phyloP scores from a whole-genome alignment of 2,888 invertebrate species.

The Athalia rosae region DNA sequence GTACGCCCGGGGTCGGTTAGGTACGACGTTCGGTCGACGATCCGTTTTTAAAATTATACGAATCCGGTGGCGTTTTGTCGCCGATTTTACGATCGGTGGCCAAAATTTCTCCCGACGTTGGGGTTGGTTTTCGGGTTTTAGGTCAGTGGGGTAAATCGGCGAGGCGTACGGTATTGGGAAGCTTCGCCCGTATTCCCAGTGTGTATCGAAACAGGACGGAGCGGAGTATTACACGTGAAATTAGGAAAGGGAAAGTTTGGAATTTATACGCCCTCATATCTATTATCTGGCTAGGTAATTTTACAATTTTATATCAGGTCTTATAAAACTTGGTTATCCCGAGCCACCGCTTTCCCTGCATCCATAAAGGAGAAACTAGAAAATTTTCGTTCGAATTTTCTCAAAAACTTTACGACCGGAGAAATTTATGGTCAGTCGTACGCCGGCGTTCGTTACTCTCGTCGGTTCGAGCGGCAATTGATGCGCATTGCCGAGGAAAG shows the following conservation, averaged over 20 bases:
- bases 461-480: background rate
- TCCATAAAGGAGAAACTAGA: slow-evolving; percentile 46
- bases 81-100: slow-evolving; percentile 37
- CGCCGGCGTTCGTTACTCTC: slow-evolving; percentile 52
- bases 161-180: background rate
- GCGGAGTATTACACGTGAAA: too few species aligned
- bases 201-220: slow-evolving; percentile 28
- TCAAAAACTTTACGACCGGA: slow-evolving; percentile 53
- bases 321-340: slow-evolving; percentile 58
- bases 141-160: slow-evolving; percentile 61
- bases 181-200: background rate
- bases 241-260: slow-evolving; percentile 55
- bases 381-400: slow-evolving; percentile 48
- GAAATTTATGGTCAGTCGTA: slow-evolving; percentile 64
- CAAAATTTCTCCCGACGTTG: slow-evolving; percentile 44
- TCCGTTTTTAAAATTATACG: slow-evolving; percentile 12
- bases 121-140: slow-evolving; percentile 54
- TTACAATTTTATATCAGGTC: slow-evolving; percentile 49
- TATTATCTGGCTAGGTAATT: slow-evolving; percentile 48
- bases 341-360: slow-evolving; percentile 46
- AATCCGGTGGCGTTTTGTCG: slow-evolving; percentile 42
- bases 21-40: background rate
- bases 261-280: slow-evolving; percentile 58
- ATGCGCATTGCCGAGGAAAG: slow-evolving; percentile 23
- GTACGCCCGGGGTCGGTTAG: background rate